These are phyloP conservation scores for Piaya cayana DNA, from an alignment of 2,113 vertebrate genomes.

Conservation along the genomic window DNA sequence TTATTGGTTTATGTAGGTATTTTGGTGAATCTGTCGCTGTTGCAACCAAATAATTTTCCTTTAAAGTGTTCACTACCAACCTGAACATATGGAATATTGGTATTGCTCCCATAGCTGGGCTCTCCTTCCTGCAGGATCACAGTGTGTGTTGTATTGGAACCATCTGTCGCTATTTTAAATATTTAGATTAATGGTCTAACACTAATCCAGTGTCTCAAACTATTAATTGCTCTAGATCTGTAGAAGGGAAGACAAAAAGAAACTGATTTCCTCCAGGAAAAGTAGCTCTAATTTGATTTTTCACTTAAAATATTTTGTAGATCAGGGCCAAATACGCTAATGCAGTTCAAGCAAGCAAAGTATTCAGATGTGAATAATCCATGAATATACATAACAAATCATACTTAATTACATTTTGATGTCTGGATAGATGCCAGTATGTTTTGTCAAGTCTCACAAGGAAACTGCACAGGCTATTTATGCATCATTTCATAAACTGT, in stretches of 20 bases:
- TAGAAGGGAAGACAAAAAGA: not conserved
- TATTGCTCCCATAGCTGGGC: not conserved
- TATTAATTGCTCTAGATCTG: slow-evolving; percentile 55
- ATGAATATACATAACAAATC: slow-evolving; percentile 61
- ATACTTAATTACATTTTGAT: slow-evolving; percentile 62
- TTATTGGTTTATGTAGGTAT: not conserved
- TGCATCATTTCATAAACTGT: slow-evolving; percentile 57
- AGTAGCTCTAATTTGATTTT: slow-evolving; percentile 23
- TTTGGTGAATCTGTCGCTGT: not conserved
- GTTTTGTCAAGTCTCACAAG: slow-evolving; percentile 34
- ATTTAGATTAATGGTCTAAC: slow-evolving; percentile 61
- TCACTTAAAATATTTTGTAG: slow-evolving; percentile 41
- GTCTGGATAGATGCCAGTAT: slow-evolving; percentile 48
- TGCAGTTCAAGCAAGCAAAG: not conserved
- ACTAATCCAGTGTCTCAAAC: slow-evolving; percentile 47
- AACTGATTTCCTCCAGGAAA: slow-evolving; percentile 8
- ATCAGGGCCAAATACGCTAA: slow-evolving; percentile 1
- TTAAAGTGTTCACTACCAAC: not conserved
- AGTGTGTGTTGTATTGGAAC: not conserved
- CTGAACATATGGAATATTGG: slow-evolving; percentile 36
- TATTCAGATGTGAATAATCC: slow-evolving; percentile 46
- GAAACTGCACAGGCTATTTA: slow-evolving; percentile 28
- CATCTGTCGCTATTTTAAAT: slow-evolving; percentile 64
- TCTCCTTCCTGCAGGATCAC: not conserved
- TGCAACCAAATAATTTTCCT: not conserved